These are phyloP conservation scores for Varanus komodoensis DNA, from an alignment of 2,113 vertebrate genomes.

Conservation along the genomic window DNA sequence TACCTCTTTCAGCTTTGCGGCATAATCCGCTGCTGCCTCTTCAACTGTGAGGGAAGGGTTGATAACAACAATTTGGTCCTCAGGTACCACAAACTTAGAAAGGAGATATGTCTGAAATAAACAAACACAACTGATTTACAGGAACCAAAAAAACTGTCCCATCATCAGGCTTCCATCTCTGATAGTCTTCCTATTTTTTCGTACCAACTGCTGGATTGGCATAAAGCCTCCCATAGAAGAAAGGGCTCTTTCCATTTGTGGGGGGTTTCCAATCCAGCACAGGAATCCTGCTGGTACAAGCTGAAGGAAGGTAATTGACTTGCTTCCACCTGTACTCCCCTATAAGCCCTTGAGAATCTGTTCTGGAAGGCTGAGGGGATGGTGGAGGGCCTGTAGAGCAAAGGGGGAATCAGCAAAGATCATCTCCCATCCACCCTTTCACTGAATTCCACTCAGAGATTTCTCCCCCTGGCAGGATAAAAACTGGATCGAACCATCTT, in stretches of 20 bases:
- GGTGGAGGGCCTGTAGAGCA: background rate
- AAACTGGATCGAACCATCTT: background rate
- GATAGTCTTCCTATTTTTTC: background rate
- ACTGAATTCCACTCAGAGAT: background rate
- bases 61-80: constrained; percentile 81
- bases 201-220: background rate
- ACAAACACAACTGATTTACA: background rate
- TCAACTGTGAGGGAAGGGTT: constrained; percentile 79
- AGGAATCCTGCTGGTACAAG: background rate
- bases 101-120: constrained; percentile 81
- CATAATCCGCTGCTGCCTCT: constrained; percentile 88
- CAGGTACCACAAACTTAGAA: constrained; percentile 81
- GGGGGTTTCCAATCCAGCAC: background rate
- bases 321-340: background rate
- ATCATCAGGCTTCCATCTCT: background rate
- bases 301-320: background rate
- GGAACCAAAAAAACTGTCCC: background rate
- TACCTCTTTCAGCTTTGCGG: constrained; percentile 85
- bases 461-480: background rate
- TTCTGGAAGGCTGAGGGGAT: no score
- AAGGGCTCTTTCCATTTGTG: background rate
- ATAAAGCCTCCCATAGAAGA: background rate
- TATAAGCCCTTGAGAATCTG: background rate
- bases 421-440: background rate
- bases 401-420: background rate